phyloP scores from a whole-genome alignment of 2,888 invertebrate genomes.

The Dysmachus trigonus region DNA sequence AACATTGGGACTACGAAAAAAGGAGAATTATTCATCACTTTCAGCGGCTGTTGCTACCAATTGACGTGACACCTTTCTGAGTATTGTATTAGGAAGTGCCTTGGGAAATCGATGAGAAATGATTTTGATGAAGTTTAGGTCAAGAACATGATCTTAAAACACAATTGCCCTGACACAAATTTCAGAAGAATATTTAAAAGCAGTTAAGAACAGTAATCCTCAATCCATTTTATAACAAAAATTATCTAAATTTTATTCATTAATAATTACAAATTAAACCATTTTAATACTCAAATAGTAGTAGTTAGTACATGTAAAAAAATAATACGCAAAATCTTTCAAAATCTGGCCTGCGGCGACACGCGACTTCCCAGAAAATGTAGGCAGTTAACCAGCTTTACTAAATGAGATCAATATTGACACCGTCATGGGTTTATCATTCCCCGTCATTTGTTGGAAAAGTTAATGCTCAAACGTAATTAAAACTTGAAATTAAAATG shows the following conservation, averaged over 20 bases:
- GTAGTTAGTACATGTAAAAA: too few species aligned
- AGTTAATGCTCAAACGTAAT: not conserved
- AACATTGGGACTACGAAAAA: slow-evolving; percentile 21
- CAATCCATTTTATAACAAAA: not conserved
- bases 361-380: not conserved
- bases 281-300: too few species aligned
- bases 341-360: not conserved
- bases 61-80: not conserved
- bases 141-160: not conserved
- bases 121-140: slow-evolving; percentile 9
- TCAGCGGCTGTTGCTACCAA: not conserved
- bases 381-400: not conserved
- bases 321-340: not conserved
- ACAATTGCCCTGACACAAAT: slow-evolving; percentile 13
- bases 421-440: not conserved
- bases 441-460: not conserved
- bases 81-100: not conserved
- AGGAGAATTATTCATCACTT: slow-evolving; percentile 14
- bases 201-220: not conserved
- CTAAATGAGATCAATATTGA: not conserved
- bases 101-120: slow-evolving; percentile 10
- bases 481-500: not conserved
- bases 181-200: not conserved
- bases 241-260: not conserved
- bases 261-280: not conserved